Evolutionary conservation across 1,140 invertebrate species (phyloP).

Genomic region (silkworm (Bombyx mori)): DNA sequence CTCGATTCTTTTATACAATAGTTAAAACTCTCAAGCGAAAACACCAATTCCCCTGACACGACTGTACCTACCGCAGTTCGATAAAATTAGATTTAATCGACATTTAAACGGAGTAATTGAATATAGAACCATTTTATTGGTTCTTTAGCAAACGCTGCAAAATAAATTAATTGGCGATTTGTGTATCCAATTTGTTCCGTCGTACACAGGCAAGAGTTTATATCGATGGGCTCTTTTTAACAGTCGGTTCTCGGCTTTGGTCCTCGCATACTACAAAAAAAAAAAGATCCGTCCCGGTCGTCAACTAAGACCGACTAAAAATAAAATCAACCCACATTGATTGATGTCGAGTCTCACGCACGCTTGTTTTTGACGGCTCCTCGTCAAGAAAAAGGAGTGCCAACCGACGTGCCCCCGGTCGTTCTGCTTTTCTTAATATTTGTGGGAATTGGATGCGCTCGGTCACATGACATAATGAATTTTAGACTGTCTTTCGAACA

Average conservation of each 20-base stretch:
- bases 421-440: conserved; percentile 32
- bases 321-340: conserved; percentile 51
- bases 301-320: conserved; percentile 34
- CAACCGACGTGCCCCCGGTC: conserved; percentile 31
- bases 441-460: conserved; percentile 35
- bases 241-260: conserved; percentile 2
- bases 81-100: conserved; percentile 6
- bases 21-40: too few relatives aligned
- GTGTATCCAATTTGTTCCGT: conserved; percentile 5
- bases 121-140: conserved; percentile 4
- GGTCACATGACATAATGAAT: conserved; percentile 52
- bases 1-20: too few relatives aligned
- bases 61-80: background rate
- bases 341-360: conserved; percentile 56
- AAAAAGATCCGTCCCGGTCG: conserved; percentile 13
- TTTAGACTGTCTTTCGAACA: conserved; percentile 34
- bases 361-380: conserved; percentile 54
- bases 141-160: background rate
- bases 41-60: too few relatives aligned
- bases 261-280: conserved; percentile 13
- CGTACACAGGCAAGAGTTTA: background rate
- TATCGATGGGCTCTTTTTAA: background rate
- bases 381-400: conserved; percentile 53
- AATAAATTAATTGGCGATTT: conserved; percentile 2
- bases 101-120: conserved; percentile 3